phyloP scores from a whole-genome alignment of 2,888 invertebrate genomes.

The Pachydiplax longipennis region DNA sequence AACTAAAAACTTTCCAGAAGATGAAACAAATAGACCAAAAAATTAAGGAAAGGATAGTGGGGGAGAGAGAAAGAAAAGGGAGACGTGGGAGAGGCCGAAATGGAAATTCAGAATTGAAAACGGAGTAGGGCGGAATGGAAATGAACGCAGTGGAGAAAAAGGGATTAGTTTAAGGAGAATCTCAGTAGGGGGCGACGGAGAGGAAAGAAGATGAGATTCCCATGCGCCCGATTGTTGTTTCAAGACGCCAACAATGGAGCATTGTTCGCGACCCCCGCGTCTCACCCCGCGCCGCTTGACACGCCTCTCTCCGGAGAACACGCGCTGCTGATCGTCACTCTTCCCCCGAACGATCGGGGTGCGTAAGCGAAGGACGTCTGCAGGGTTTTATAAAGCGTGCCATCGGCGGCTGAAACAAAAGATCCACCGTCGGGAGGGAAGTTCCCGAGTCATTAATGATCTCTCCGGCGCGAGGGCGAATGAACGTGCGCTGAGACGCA shows the following conservation, averaged over 20 bases:
- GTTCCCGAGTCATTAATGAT: background rate
- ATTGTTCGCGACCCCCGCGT: background rate
- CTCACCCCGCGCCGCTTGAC: background rate
- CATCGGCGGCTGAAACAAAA: background rate
- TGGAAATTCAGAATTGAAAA: background rate
- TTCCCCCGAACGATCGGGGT: background rate
- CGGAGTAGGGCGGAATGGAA: background rate
- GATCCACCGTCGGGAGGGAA: background rate
- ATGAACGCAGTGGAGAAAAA: background rate
- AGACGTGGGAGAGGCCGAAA: background rate
- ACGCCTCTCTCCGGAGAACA: background rate
- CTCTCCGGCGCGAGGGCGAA: background rate
- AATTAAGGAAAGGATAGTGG: background rate
- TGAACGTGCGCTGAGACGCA: background rate
- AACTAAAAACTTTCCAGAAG: background rate
- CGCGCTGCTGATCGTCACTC: background rate
- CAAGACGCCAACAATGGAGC: conserved; percentile 30
- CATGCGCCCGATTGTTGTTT: background rate
- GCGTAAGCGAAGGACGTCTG: background rate
- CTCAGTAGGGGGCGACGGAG: background rate
- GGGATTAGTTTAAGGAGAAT: no score
- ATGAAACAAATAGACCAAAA: background rate
- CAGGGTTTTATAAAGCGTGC: background rate
- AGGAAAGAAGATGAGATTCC: background rate
- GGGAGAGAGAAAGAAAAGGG: background rate